phyloP scores from a whole-genome alignment of 2,113 vertebrate genomes.

The Sylvilagus bachmani region DNA sequence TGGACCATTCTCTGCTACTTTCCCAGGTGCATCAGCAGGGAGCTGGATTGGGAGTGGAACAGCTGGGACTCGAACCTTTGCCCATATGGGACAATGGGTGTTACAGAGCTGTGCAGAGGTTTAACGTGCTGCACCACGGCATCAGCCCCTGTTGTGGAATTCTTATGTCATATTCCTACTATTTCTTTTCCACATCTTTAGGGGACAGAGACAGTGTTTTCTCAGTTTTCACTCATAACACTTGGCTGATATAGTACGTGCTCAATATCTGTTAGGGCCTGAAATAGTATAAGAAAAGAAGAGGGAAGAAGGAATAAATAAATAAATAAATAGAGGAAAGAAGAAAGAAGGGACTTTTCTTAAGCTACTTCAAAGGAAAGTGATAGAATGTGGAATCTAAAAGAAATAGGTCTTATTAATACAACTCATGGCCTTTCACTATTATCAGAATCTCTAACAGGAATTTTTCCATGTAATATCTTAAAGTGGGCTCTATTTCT shows the following conservation, averaged over 20 bases:
- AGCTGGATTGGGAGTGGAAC: no score
- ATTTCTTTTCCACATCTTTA: conserved; percentile 14
- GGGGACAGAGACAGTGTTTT: neutral
- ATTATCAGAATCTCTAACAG: conserved; percentile 7
- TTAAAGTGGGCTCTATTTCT: conserved; percentile 22
- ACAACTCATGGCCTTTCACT: neutral
- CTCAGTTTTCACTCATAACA: neutral
- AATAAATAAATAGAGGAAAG: neutral
- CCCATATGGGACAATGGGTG: no score
- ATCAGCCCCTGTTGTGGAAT: neutral
- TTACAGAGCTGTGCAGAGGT: no score
- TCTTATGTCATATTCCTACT: neutral
- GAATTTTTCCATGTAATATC: neutral
- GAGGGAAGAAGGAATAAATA: neutral
- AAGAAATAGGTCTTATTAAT: conserved; percentile 31
- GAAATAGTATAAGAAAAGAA: neutral
- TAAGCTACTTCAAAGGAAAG: conserved; percentile 41
- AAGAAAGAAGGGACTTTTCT: conserved; percentile 26
- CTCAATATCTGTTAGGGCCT: conserved; percentile 32
- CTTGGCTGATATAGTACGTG: neutral
- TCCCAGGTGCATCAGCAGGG: no score
- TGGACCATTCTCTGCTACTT: no score
- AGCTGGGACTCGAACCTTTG: no score
- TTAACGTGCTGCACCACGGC: no score
- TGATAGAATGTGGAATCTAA: neutral